Percentiles rank a stretch among this genome's conserved stretches.
Evolutionary conservation across 2,113 vertebrate species (phyloP).

Genomic region (Limnothrissa miodon): DNA sequence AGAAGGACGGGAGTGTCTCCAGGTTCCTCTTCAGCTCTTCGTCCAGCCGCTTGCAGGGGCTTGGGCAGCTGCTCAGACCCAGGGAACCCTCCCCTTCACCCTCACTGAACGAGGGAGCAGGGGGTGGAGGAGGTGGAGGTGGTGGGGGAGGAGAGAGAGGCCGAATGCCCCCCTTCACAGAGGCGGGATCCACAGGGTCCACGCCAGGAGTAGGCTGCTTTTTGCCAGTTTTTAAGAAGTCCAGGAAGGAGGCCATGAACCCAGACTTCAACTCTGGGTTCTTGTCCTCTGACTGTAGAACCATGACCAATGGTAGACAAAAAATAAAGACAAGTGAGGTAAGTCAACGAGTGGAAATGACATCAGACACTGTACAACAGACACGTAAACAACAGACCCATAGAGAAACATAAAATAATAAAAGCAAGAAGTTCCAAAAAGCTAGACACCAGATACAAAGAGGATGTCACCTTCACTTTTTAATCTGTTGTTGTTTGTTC

Average conservation of each 20-base stretch:
- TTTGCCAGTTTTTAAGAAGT: slow-evolving; percentile 85
- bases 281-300: slow-evolving; percentile 78
- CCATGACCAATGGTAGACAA: neutral
- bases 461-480: slow-evolving; percentile 12
- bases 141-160: slow-evolving; percentile 54
- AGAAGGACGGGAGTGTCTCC: slow-evolving; percentile 87
- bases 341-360: slow-evolving; percentile 5
- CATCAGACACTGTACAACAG: slow-evolving; percentile 11
- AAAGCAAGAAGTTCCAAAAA: neutral
- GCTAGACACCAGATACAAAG: neutral
- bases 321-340: slow-evolving; percentile 8
- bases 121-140: slow-evolving; percentile 44
- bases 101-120: slow-evolving; percentile 50
- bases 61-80: slow-evolving; percentile 76
- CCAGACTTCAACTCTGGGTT: slow-evolving; percentile 84
- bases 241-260: slow-evolving; percentile 87
- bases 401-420: neutral
- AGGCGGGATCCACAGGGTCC: slow-evolving; percentile 62
- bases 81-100: slow-evolving; percentile 68
- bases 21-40: slow-evolving; percentile 87
- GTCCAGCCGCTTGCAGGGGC: slow-evolving; percentile 82
- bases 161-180: slow-evolving; percentile 64
- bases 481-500: slow-evolving; percentile 5
- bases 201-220: slow-evolving; percentile 59
- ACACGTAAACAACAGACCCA: neutral